A percentile compares a stretch with the other conserved stretches of the same genome.
phyloP scores from a whole-genome alignment of 2,113 vertebrate genomes.

The Brienomyrus longianalis region DNA sequence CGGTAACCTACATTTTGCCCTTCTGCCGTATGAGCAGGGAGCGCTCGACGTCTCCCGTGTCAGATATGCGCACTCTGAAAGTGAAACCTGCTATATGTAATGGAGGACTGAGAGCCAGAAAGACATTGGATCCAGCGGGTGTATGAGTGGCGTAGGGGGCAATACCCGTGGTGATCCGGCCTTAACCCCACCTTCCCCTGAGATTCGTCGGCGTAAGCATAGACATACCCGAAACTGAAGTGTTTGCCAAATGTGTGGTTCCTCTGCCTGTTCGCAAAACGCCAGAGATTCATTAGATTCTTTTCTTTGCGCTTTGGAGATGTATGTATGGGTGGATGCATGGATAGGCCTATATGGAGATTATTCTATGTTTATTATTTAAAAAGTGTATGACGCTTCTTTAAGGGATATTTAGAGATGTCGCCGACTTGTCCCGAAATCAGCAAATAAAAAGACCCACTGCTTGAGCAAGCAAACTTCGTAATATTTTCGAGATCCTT shows the following conservation, averaged over 20 bases:
- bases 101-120: not conserved
- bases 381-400: not conserved
- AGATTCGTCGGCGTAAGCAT: not conserved
- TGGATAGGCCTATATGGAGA: not conserved
- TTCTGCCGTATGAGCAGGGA: not conserved
- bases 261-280: not conserved
- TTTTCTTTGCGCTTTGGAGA: not conserved
- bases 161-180: not conserved
- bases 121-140: not conserved
- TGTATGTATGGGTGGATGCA: not conserved
- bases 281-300: not conserved
- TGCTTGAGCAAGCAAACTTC: not conserved
- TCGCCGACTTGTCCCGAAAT: not conserved
- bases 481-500: not conserved
- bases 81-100: not conserved
- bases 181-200: not conserved
- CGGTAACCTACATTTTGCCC: not conserved
- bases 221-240: not conserved
- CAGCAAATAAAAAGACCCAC: not conserved
- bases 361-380: not conserved
- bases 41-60: not conserved
- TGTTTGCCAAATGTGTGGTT: not conserved
- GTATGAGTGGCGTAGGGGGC: not conserved
- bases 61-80: not conserved
- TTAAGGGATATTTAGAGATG: not conserved